Percentiles rank a stretch among this genome's conserved stretches.
These are phyloP conservation scores for Aromia moschata DNA, from an alignment of 2,888 invertebrate genomes.

Conservation along the genomic window DNA sequence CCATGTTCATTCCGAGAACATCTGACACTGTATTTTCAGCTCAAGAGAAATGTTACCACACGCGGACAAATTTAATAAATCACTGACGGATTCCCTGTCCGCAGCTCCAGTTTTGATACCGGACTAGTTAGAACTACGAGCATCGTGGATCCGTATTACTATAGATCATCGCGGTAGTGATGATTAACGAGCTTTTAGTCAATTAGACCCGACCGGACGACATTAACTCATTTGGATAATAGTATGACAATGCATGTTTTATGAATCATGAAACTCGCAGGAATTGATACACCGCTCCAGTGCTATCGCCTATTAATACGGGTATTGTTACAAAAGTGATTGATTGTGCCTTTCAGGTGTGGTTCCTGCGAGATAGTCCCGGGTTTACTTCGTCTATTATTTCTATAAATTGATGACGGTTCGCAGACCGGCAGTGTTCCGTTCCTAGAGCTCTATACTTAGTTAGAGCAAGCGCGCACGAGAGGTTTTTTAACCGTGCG, in stretches of 20 bases:
- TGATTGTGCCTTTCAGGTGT: constrained; percentile 10
- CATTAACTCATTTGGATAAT: constrained; percentile 25
- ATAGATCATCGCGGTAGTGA: constrained; percentile 15
- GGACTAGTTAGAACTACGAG: background rate
- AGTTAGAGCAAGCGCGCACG: no score
- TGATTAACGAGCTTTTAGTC: constrained; percentile 26
- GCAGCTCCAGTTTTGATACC: background rate
- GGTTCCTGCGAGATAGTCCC: background rate
- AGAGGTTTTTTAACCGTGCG: no score
- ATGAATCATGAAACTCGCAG: constrained; percentile 25
- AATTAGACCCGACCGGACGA: constrained; percentile 23
- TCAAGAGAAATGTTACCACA: no score
- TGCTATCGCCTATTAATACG: constrained; percentile 26
- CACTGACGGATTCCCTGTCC: background rate
- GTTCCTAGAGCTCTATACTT: no score
- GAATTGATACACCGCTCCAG: constrained; percentile 24
- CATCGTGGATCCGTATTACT: constrained; percentile 1
- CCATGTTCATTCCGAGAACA: no score
- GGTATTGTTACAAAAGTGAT: constrained; percentile 31
- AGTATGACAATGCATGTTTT: constrained; percentile 26
- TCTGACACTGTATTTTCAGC: no score
- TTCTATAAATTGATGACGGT: no score
- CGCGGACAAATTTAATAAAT: no score
- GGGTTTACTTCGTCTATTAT: no score
- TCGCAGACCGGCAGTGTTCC: no score